Conservation (phyloP, 2,113 vertebrate species). For the Chionodraco myersi region DNA sequence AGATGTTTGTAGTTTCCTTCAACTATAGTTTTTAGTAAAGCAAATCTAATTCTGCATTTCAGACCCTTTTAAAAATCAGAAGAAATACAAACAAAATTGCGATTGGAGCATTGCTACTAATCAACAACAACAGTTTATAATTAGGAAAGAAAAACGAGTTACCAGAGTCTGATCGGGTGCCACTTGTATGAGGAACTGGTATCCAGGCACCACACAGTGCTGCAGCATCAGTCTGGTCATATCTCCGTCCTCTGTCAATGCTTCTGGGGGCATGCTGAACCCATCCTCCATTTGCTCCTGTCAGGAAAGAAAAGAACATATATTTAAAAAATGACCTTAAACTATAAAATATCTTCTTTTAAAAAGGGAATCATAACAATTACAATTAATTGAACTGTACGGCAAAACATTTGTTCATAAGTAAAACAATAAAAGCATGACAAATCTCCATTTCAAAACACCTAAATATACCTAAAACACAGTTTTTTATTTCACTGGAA, state of each 20-base stretch:
- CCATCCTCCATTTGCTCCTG: constrained; percentile 69
- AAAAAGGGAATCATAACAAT: not conserved
- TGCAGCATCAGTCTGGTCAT: constrained; percentile 74
- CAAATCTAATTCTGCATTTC: too few relatives aligned
- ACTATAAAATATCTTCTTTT: not conserved
- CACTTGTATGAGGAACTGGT: constrained; percentile 84
- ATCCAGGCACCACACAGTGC: constrained; percentile 80
- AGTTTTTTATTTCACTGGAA: too few relatives aligned
- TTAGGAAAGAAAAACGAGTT: constrained; percentile 13
- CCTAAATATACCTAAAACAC: too few relatives aligned
- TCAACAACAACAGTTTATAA: not conserved
- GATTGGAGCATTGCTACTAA: too few relatives aligned
- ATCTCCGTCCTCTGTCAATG: constrained; percentile 59
- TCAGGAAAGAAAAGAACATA: not conserved
- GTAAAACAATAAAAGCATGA: too few relatives aligned
- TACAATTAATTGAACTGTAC: not conserved
- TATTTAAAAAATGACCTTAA: not conserved
- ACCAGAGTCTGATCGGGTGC: constrained; percentile 76
- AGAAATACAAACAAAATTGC: too few relatives aligned
- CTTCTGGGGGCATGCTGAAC: constrained; percentile 46
- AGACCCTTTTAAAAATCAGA: too few relatives aligned
- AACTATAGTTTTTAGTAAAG: too few relatives aligned
- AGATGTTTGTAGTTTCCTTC: too few relatives aligned
- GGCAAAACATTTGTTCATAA: too few relatives aligned
- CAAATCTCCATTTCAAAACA: too few relatives aligned